phyloP scores from a whole-genome alignment of 1,140 invertebrate species.

The Drosophila micromelanica region DNA sequence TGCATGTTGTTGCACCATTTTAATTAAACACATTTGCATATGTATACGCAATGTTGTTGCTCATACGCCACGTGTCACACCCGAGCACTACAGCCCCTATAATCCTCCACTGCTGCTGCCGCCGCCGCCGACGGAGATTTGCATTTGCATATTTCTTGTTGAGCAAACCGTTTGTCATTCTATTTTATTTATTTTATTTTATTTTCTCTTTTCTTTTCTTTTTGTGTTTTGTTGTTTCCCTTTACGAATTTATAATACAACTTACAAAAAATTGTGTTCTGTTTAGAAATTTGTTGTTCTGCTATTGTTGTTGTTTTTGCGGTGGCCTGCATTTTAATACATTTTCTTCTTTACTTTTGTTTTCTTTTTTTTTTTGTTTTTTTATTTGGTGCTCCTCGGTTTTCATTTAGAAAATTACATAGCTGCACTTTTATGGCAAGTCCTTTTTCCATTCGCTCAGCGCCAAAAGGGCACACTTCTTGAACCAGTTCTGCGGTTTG shows the following conservation, averaged over 20 bases:
- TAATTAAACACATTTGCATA: constrained; percentile 74
- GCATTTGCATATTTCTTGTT: constrained; percentile 55
- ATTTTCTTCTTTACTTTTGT: constrained; percentile 11
- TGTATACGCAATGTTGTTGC: constrained; percentile 47
- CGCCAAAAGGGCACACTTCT: constrained; percentile 33
- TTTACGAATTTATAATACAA: constrained; percentile 59
- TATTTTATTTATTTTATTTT: constrained; percentile 42
- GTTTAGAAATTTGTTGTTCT: constrained; percentile 40
- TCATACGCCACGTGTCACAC: constrained; percentile 60
- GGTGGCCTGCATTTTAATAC: constrained; percentile 47
- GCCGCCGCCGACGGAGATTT: constrained; percentile 32
- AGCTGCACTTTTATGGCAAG: constrained; percentile 50
- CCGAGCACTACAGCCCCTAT: constrained; percentile 18
- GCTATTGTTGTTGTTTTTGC: constrained; percentile 28
- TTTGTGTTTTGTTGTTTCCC: constrained; percentile 12
- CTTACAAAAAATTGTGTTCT: constrained; percentile 59
- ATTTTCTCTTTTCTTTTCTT: constrained; percentile 5
- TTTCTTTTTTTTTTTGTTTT: constrained; percentile 21
- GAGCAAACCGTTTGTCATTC: constrained; percentile 49
- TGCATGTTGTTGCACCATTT: constrained; percentile 58
- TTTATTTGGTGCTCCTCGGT: constrained; percentile 25
- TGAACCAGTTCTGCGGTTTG: constrained; percentile 2
- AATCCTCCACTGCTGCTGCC: constrained; percentile 10
- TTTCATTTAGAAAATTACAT: constrained; percentile 72
- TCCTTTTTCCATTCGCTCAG: constrained; percentile 23